phyloP scores from a whole-genome alignment of 2,888 invertebrate genomes.

The Lithosia quadra region DNA sequence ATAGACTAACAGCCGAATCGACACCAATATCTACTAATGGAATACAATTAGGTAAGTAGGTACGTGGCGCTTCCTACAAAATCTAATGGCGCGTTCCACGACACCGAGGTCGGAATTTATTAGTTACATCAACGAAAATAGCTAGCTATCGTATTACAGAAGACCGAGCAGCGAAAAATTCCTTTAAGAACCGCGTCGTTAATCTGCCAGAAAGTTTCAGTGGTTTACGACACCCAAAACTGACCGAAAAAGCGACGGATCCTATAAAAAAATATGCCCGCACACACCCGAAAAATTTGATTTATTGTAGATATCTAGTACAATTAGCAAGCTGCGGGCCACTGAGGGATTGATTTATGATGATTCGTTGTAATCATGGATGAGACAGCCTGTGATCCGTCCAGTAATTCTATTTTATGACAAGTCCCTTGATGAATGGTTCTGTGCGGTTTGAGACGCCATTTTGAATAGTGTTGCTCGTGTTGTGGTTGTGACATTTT shows the following conservation, averaged over 20 bases:
- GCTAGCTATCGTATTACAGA: slow-evolving; percentile 42
- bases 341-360: slow-evolving; percentile 83
- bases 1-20: neutral
- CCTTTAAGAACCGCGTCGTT: slow-evolving; percentile 60
- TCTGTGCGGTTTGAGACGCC: slow-evolving; percentile 72
- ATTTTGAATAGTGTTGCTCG: slow-evolving; percentile 68
- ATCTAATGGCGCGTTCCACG: slow-evolving; percentile 7
- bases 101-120: slow-evolving; percentile 40
- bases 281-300: slow-evolving; percentile 79
- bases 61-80: slow-evolving; percentile 3
- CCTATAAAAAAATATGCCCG: slow-evolving; percentile 72
- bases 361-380: slow-evolving; percentile 80
- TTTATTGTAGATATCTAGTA: slow-evolving; percentile 78
- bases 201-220: slow-evolving; percentile 68
- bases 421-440: slow-evolving; percentile 71
- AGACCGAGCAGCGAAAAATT: slow-evolving; percentile 46
- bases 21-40: neutral
- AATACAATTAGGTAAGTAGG: neutral
- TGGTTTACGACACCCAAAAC: slow-evolving; percentile 70
- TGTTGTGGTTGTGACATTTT: slow-evolving; percentile 61
- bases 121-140: slow-evolving; percentile 37
- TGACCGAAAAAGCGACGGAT: slow-evolving; percentile 32
- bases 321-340: slow-evolving; percentile 82
- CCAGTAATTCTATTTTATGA: slow-evolving; percentile 80
- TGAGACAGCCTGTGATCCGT: slow-evolving; percentile 73